Base-by-base conservation (phyloP, 1,140 invertebrate species). In the Drosophila pectinifera region DNA sequence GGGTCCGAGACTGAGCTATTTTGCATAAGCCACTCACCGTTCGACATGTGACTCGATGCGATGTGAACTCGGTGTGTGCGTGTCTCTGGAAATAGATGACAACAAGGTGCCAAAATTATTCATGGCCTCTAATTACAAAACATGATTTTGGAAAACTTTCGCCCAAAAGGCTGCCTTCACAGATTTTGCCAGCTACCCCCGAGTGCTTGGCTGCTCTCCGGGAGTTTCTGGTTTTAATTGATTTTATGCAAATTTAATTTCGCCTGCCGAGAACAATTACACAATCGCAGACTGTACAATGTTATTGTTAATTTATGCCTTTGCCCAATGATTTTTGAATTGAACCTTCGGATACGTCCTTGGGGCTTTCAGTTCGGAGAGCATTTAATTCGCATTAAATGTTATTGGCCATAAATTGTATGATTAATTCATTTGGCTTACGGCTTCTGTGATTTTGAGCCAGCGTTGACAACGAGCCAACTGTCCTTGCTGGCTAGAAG, bases 51-150 rank as follows among this genome's bases (percentile, higher is more conserved):
- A 22, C 34, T 63, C 51, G 7, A 42, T 36, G 46, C 26, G 8
- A n/a, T 51, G 45, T 34, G n/a, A 20, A n/a, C 34, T 39, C 31
- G 58, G 57, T 67, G 64, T 65, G 51, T 83, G 55, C 78, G 63
- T 89, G 57, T 76, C 24, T 65, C 63, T 73, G 67, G 70, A 76
- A 89, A 84, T 83, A 84, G 77, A 70, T 89, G 72, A 88, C 62
- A 88, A 89, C 80, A 84, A 88, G 84, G 84, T 88, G 84, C 61
- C 72, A 77, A 88, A 88, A 88, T 89, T 88, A 88, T 88, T 88
- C 84, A 88, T 88, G 48, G 85, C 84, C 75, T 89, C 80, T 88
- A 88, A 88, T 88, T 88, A 84, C 64, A 69, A 79, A 89, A 89
- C 84, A 84, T 89, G 84, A 84, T 88, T 83, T 73, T 48, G 65